Evolutionary conservation across 2,797 vertebrate species (phyloP).

Genomic region (Glossophaga mutica): DNA sequence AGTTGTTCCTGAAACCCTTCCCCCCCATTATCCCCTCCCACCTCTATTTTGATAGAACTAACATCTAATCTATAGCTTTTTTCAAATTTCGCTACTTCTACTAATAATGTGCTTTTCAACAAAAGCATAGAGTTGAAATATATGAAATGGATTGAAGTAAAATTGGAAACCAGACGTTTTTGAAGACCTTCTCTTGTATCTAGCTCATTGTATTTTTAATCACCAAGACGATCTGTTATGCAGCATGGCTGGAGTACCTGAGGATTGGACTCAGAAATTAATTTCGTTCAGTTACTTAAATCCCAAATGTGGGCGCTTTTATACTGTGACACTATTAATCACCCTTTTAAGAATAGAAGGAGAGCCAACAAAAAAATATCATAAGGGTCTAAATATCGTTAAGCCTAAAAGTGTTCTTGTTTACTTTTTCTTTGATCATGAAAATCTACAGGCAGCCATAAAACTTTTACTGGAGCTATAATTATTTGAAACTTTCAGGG

Average conservation of each 20-base stretch:
- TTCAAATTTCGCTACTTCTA: neutral
- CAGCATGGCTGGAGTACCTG: slow-evolving; percentile 8
- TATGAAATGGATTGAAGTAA: neutral
- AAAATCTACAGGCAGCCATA: slow-evolving; percentile 71
- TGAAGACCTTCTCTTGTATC: neutral
- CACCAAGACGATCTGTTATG: slow-evolving; percentile 62
- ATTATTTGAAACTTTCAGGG: slow-evolving; percentile 75
- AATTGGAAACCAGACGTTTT: neutral
- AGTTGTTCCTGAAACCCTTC: too few relatives aligned
- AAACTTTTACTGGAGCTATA: slow-evolving; percentile 69
- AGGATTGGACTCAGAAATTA: slow-evolving; percentile 77
- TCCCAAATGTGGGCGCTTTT: slow-evolving; percentile 68
- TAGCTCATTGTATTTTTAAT: slow-evolving; percentile 37
- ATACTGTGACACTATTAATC: slow-evolving; percentile 78
- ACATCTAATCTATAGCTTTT: neutral
- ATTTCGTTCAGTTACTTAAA: slow-evolving; percentile 76
- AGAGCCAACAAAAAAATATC: slow-evolving; percentile 39
- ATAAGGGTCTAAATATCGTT: slow-evolving; percentile 62
- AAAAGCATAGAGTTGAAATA: neutral
- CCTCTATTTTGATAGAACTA: neutral
- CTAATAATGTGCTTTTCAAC: neutral
- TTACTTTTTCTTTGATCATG: slow-evolving; percentile 75
- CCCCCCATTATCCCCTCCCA: too few relatives aligned
- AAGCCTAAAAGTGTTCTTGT: slow-evolving; percentile 74
- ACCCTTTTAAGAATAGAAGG: slow-evolving; percentile 72